Evolutionary conservation across 1,140 invertebrate genomes (phyloP).

Genomic region (Sweltsa coloradensis): DNA sequence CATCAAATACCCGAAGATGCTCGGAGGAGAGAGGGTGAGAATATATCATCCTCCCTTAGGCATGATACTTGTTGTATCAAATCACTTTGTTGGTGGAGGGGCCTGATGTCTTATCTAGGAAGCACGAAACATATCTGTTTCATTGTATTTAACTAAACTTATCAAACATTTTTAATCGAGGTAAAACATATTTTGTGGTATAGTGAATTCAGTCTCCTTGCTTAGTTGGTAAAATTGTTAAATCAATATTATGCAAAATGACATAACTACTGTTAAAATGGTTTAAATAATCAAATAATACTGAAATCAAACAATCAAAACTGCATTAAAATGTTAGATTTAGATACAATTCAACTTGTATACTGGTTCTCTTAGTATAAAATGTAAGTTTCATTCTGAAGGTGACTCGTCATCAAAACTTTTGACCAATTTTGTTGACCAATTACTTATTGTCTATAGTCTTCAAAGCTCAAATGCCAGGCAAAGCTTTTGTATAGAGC

Average conservation of each 20-base stretch:
- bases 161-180: not conserved
- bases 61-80: not conserved
- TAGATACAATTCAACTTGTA: too few species aligned
- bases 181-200: not conserved
- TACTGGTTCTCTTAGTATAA: too few species aligned
- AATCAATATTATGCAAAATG: too few species aligned
- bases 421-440: not conserved
- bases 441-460: not conserved
- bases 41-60: not conserved
- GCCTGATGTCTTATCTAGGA: not conserved
- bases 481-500: not conserved
- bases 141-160: not conserved
- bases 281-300: too few species aligned
- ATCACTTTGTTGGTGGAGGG: not conserved
- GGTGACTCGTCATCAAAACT: not conserved
- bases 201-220: not conserved
- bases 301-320: too few species aligned
- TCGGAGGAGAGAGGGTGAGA: not conserved
- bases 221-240: too few species aligned
- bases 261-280: too few species aligned
- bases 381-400: too few species aligned
- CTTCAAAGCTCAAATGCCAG: not conserved
- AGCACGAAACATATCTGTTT: not conserved
- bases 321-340: too few species aligned
- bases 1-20: not conserved